These are phyloP conservation scores for Gyrodactylus salaris DNA, from an alignment of 1,140 invertebrate species.

Conservation along the genomic window DNA sequence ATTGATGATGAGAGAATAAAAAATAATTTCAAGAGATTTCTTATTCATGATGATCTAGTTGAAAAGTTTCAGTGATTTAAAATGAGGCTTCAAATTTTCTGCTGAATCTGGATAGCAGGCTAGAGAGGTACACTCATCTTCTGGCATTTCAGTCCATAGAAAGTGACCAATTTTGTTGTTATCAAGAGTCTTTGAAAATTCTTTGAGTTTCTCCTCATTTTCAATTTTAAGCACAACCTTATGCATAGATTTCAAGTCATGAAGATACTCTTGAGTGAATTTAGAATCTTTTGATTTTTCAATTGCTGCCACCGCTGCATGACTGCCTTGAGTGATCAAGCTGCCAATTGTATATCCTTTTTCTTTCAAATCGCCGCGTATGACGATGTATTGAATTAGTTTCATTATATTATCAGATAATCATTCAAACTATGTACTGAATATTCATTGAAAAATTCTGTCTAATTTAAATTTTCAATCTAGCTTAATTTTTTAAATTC, in stretches of 20 bases:
- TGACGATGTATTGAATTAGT: background rate
- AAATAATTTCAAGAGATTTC: background rate
- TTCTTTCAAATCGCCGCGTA: background rate
- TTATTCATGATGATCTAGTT: background rate
- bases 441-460: background rate
- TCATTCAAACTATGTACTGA: background rate
- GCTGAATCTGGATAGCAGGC: background rate
- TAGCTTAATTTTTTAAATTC: background rate
- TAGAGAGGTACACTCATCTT: background rate
- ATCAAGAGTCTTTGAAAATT: background rate
- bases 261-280: background rate
- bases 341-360: background rate
- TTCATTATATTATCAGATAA: background rate
- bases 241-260: background rate
- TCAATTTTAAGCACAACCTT: background rate
- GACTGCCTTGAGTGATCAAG: background rate
- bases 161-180: background rate
- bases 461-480: background rate
- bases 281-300: background rate
- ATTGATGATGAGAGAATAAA: too few relatives aligned
- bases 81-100: background rate
- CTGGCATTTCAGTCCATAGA: background rate
- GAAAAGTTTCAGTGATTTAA: background rate
- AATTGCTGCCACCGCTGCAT: background rate
- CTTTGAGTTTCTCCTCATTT: background rate